These are phyloP conservation scores for Perca schrenkii DNA, from an alignment of 2,113 vertebrate genomes.

Conservation along the genomic window DNA sequence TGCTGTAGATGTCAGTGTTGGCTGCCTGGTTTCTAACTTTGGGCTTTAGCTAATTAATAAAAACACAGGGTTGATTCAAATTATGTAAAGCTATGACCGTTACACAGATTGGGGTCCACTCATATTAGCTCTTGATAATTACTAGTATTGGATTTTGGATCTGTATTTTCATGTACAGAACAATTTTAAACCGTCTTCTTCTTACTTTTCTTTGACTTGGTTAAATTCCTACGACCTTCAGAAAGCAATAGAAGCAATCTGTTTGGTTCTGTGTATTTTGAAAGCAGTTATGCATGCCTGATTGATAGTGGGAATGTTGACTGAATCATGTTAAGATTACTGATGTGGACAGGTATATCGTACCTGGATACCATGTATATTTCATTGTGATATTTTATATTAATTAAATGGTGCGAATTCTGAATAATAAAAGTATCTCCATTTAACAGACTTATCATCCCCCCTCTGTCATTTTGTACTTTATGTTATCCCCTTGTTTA, in stretches of 20 bases:
- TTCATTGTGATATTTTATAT: background rate
- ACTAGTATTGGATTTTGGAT: constrained; percentile 2
- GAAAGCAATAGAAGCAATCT: background rate
- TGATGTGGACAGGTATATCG: background rate
- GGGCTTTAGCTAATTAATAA: constrained; percentile 6
- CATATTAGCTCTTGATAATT: constrained; percentile 8
- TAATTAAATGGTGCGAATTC: background rate
- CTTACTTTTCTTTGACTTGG: background rate
- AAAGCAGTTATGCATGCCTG: background rate
- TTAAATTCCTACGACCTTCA: background rate
- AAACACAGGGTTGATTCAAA: constrained; percentile 9
- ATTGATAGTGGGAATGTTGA: background rate
- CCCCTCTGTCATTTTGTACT: background rate
- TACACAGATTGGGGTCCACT: constrained; percentile 11
- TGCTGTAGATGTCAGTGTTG: constrained; percentile 18
- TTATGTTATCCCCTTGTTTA: background rate
- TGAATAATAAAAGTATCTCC: background rate
- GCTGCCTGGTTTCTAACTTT: constrained; percentile 12
- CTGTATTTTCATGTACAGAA: background rate
- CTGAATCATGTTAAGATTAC: background rate
- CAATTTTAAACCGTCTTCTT: background rate
- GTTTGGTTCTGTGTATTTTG: background rate
- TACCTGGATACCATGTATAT: background rate
- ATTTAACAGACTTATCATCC: background rate
- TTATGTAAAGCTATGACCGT: constrained; percentile 16